Percentiles rank a stretch among this genome's conserved stretches.
These are phyloP conservation scores for Amphiprion clarkii DNA, from an alignment of 2,797 vertebrate species.

Conservation along the genomic window DNA sequence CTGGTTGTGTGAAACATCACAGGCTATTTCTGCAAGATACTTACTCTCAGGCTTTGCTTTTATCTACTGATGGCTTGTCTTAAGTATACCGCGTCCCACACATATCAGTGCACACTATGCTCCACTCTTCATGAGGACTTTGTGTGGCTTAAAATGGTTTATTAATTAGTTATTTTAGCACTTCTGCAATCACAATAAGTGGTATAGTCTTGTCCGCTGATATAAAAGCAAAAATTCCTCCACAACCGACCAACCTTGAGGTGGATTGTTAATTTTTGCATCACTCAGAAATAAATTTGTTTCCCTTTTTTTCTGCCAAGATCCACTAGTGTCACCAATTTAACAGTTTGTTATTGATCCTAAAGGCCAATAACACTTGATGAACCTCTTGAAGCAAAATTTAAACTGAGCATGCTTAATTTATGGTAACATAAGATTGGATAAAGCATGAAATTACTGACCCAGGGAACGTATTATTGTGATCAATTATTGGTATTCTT, in stretches of 20 bases:
- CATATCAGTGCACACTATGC: slow-evolving; percentile 6
- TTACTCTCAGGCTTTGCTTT: slow-evolving; percentile 48
- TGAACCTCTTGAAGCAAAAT: not conserved
- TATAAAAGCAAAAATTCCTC: not conserved
- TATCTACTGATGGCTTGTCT: slow-evolving; percentile 29
- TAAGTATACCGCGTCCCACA: slow-evolving; percentile 36
- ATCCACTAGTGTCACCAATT: not conserved
- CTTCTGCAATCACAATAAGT: too few relatives aligned
- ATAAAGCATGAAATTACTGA: not conserved
- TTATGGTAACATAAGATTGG: not conserved
- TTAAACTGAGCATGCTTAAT: not conserved
- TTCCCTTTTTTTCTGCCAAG: not conserved
- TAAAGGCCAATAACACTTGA: not conserved
- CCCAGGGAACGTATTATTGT: not conserved
- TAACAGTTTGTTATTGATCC: not conserved
- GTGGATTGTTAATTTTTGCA: too few relatives aligned
- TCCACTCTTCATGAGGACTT: slow-evolving; percentile 25
- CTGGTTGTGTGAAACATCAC: slow-evolving; percentile 71
- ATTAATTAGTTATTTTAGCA: slow-evolving; percentile 26
- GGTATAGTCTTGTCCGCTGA: slow-evolving; percentile 3
- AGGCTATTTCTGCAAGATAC: slow-evolving; percentile 63
- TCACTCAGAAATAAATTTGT: too few relatives aligned
- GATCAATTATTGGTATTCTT: not conserved
- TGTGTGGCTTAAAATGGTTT: slow-evolving; percentile 29
- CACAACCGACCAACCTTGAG: not conserved